A percentile compares a stretch with the other conserved stretches of the same genome.
Evolutionary conservation across 1,140 invertebrate species (phyloP).

Genomic region (Bradysia coprophila): DNA sequence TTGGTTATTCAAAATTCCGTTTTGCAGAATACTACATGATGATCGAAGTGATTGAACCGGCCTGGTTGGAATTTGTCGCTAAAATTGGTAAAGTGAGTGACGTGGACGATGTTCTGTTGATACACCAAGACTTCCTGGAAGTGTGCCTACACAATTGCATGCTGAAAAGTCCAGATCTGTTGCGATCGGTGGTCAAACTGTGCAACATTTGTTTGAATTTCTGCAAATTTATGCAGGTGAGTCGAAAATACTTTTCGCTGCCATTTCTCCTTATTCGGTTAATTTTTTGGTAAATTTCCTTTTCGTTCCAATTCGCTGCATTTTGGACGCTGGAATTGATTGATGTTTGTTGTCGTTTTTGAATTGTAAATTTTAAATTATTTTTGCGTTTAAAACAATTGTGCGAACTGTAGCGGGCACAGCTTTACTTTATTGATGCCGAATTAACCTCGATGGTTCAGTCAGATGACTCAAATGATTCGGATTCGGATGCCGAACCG

Average conservation of each 20-base stretch:
- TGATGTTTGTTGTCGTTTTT: too few species aligned
- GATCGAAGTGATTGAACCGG: constrained; percentile 92
- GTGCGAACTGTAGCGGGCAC: too few species aligned
- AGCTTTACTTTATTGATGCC: constrained; percentile 25
- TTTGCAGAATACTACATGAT: constrained; percentile 99
- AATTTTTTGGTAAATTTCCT: too few species aligned
- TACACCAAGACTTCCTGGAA: constrained; percentile 79
- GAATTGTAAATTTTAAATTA: too few species aligned
- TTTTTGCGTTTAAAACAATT: too few species aligned
- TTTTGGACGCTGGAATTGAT: too few species aligned
- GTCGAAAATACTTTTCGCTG: neutral
- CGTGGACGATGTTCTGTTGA: constrained; percentile 77
- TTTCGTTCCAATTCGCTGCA: too few species aligned
- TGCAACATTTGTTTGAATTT: constrained; percentile 76
- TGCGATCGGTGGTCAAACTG: constrained; percentile 63
- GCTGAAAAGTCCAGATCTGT: constrained; percentile 68
- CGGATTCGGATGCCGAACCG: constrained; percentile 13
- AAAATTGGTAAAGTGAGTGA: constrained; percentile 74
- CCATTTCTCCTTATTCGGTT: neutral
- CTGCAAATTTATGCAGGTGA: constrained; percentile 45
- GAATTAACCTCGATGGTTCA: constrained; percentile 26
- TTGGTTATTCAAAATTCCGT: neutral
- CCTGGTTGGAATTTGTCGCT: constrained; percentile 75
- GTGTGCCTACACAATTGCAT: constrained; percentile 86
- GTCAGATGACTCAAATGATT: constrained; percentile 15